A percentile compares a stretch with the other conserved stretches of the same genome.
Conservation (phyloP, 2,113 vertebrate species). For the Neotoma lepida region DNA sequence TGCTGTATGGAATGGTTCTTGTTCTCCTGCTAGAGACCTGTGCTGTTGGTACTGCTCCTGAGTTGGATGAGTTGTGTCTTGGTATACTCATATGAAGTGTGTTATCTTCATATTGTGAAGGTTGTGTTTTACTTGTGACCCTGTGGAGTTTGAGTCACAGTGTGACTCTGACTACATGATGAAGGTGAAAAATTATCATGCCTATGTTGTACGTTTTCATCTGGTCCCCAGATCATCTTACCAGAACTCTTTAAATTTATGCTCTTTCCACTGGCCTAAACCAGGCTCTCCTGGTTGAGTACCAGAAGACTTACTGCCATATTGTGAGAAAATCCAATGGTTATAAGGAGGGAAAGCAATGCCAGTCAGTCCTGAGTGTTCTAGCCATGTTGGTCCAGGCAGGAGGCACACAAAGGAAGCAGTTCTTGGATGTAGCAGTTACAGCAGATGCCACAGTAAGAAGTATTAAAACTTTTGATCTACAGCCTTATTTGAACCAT, state of each 20-base stretch:
- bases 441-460: neutral
- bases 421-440: neutral
- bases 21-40: neutral
- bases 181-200: neutral
- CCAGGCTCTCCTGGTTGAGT: neutral
- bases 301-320: neutral
- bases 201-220: neutral
- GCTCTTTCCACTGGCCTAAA: neutral
- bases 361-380: neutral
- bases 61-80: neutral
- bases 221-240: neutral
- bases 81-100: neutral
- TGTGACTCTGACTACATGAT: neutral
- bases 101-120: neutral
- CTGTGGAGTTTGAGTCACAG: neutral
- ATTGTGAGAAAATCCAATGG: neutral
- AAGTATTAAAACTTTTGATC: neutral
- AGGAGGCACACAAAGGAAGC: neutral
- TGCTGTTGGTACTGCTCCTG: neutral
- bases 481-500: neutral
- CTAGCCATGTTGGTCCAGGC: neutral
- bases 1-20: neutral
- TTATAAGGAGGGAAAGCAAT: neutral
- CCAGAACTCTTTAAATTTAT: neutral
- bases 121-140: neutral